Evolutionary conservation across 2,888 invertebrate species (phyloP).

Genomic region (Temnothorax rugatulus): DNA sequence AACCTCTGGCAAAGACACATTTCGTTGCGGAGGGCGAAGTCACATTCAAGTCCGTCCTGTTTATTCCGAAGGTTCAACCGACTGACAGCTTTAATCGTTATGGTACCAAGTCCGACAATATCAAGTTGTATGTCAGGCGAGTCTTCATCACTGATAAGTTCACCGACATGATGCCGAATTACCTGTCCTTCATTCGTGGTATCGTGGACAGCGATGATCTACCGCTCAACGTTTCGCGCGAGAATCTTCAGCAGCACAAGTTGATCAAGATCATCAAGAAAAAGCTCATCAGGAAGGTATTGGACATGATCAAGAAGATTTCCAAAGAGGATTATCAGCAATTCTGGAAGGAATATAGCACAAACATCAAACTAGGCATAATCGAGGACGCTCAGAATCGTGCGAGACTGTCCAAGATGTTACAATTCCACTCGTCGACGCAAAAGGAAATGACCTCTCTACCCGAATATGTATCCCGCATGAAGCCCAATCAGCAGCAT

Average conservation of each 20-base stretch:
- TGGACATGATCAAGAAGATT: slow-evolving; percentile 99
- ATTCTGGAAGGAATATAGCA: slow-evolving; percentile 99
- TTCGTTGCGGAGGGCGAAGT: slow-evolving; percentile 99
- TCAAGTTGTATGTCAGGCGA: slow-evolving; percentile 98
- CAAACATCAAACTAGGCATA: slow-evolving; percentile 98
- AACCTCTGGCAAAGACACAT: slow-evolving; percentile 95
- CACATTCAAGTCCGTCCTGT: slow-evolving; percentile 98
- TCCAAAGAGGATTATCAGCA: slow-evolving; percentile 94
- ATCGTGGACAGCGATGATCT: slow-evolving; percentile 99
- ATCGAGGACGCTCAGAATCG: slow-evolving; percentile 99
- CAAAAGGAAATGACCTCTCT: slow-evolving; percentile 91
- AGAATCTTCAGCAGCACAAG: slow-evolving; percentile 99
- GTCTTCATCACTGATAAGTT: slow-evolving; percentile 99
- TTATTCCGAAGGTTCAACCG: slow-evolving; percentile 96
- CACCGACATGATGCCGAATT: slow-evolving; percentile 99
- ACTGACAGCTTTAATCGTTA: slow-evolving; percentile 98
- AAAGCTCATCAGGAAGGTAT: slow-evolving; percentile 98
- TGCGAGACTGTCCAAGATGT: slow-evolving; percentile 97
- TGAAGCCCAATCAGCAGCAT: slow-evolving; percentile 97
- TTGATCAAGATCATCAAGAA: slow-evolving; percentile 99
- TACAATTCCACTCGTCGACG: slow-evolving; percentile 95
- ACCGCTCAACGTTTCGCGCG: slow-evolving; percentile 98
- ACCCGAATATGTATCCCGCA: slow-evolving; percentile 96
- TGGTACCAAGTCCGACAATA: slow-evolving; percentile 97
- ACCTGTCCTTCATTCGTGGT: slow-evolving; percentile 97